phyloP scores from a whole-genome alignment of 2,113 vertebrate species.

The Ammodytes marinus region DNA sequence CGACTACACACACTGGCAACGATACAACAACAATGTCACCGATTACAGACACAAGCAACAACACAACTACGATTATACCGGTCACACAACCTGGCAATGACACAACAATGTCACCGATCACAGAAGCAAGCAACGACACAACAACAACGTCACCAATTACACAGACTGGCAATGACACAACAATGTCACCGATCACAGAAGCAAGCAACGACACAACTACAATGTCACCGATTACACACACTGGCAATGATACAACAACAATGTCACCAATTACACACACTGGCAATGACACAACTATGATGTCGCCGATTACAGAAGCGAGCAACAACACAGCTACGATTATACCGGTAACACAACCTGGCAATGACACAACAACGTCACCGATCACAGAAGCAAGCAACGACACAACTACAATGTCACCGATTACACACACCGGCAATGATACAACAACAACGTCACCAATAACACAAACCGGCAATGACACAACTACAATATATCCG shows the following conservation, averaged over 20 bases:
- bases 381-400: not conserved
- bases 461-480: not conserved
- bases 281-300: rapidly evolving
- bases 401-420: not conserved
- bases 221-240: rapidly evolving
- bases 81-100: not conserved
- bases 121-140: rapidly evolving
- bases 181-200: not conserved
- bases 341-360: not conserved
- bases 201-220: not conserved
- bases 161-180: rapidly evolving
- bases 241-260: not conserved
- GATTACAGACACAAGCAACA: not conserved
- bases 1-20: not conserved
- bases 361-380: not conserved
- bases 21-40: not conserved
- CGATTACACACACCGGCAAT: not conserved
- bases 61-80: not conserved
- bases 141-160: not conserved
- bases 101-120: not conserved
- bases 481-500: not conserved
- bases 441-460: not conserved
- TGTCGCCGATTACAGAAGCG: not conserved
- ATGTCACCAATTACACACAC: not conserved
- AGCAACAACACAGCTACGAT: not conserved